phyloP scores from a whole-genome alignment of 2,113 vertebrate species.

The Nerophis lumbriciformis region DNA sequence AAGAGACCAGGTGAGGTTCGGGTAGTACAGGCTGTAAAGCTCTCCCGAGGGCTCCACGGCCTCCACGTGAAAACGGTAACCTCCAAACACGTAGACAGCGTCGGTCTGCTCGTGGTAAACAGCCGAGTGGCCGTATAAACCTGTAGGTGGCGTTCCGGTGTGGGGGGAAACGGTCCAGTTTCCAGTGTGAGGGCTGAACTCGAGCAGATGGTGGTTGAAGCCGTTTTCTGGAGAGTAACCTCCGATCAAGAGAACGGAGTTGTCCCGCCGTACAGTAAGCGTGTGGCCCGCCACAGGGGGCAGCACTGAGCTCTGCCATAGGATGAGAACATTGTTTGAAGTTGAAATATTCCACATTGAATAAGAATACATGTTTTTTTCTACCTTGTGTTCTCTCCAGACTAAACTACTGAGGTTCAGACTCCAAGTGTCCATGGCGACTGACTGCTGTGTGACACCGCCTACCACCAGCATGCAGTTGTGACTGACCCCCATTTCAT shows the following conservation, averaged over 20 bases:
- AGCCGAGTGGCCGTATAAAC: constrained; percentile 85
- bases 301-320: constrained; percentile 72
- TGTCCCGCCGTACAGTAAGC: constrained; percentile 76
- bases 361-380: neutral
- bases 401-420: constrained; percentile 85
- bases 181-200: constrained; percentile 76
- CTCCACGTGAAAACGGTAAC: constrained; percentile 87
- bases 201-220: constrained; percentile 84
- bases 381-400: constrained; percentile 83
- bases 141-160: constrained; percentile 85
- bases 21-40: constrained; percentile 85
- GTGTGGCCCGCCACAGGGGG: constrained; percentile 84
- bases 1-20: constrained; percentile 87
- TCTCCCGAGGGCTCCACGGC: constrained; percentile 83
- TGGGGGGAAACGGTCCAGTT: constrained; percentile 80
- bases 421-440: constrained; percentile 82
- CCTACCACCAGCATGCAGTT: constrained; percentile 84
- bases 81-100: constrained; percentile 87
- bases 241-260: constrained; percentile 80
- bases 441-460: constrained; percentile 74
- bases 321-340: neutral
- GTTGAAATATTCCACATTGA: neutral
- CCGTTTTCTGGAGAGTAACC: constrained; percentile 88
- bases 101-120: constrained; percentile 87
- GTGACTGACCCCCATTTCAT: constrained; percentile 63